Base-by-base conservation (phyloP, 2,113 vertebrate species). In the Cygnus atratus region DNA sequence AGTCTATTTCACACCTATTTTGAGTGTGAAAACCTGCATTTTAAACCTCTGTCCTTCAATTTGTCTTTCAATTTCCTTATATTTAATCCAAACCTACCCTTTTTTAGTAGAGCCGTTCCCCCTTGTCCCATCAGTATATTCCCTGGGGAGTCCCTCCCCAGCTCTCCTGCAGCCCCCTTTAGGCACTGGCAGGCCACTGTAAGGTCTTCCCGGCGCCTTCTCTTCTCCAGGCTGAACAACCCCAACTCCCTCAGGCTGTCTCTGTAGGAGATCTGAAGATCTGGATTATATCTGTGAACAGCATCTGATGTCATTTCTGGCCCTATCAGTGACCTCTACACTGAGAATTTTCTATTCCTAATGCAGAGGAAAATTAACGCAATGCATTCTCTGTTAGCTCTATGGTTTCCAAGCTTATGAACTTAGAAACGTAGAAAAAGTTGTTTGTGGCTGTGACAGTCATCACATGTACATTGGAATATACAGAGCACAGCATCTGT, bases 401-500 rank as follows among this genome's bases (percentile, higher is more conserved):
- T n/a, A 5, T 35, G 0, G 3, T 81, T 94, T 78, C 61, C 81
- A 57, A 91, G 24, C 11, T 87, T 72, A 41, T 5, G 25, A 58
- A 68, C 8, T 65, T 65, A 33, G 41, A 83, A 88, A 82, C 5
- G 9, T 29, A 68, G 62, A 7, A 35, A 28, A 54, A 75, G 19
- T 46, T 58, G 21, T 41, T 46, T 72, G 58, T 39, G 61, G 70
- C 52, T 82, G 25, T 73, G 85, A 82, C 1, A 57, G 39, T 54
- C 18, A n/a, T 25, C 61, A 18, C 6, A 1, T 2, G 9, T 39
- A 26, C 3, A 21, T 29, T 0, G 3, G 28, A 59, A 67, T 43
- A 24, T 4, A 39, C 6, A 52, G 48, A 65, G 57, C 18, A 67
- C 4, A 58, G 33, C 8, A 31, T 41, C 46, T 84, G 19, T 39